Conservation (phyloP, 2,888 invertebrate genomes). For the Drosophila lutescens region DNA sequence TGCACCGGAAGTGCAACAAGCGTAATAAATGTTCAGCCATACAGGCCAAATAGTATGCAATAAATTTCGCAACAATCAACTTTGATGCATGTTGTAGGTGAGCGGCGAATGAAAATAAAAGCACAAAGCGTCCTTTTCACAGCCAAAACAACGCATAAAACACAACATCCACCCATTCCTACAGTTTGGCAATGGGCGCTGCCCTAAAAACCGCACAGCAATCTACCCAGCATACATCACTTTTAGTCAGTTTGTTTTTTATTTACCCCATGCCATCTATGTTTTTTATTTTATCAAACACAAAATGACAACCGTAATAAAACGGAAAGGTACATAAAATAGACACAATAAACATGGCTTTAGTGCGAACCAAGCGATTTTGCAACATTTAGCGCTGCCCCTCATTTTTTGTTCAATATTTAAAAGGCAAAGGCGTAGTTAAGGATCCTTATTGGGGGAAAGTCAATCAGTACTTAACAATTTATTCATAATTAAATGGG, state of each 20-base stretch:
- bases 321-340: slow-evolving; percentile 30
- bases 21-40: slow-evolving; percentile 74
- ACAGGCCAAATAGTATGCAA: slow-evolving; percentile 77
- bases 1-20: slow-evolving; percentile 75
- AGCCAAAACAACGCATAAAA: slow-evolving; percentile 28
- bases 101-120: slow-evolving; percentile 46
- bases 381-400: slow-evolving; percentile 60
- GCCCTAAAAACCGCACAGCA: slow-evolving; percentile 54
- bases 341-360: slow-evolving; percentile 52
- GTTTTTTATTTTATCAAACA: slow-evolving; percentile 24
- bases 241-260: slow-evolving; percentile 53
- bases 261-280: slow-evolving; percentile 15
- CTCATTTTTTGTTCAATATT: slow-evolving; percentile 24
- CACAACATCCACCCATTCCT: slow-evolving; percentile 6
- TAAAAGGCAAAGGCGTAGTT: background rate
- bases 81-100: slow-evolving; percentile 77
- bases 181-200: slow-evolving; percentile 39
- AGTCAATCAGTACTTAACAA: background rate
- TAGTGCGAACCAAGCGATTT: slow-evolving; percentile 31
- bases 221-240: slow-evolving; percentile 63
- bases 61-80: slow-evolving; percentile 81
- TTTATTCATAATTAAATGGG: too few species aligned
- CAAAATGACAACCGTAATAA: slow-evolving; percentile 18
- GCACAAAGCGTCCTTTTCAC: slow-evolving; percentile 9
- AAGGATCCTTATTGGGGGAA: background rate